These are phyloP conservation scores for Diorhabda elongata DNA, from an alignment of 1,140 invertebrate genomes.

Conservation along the genomic window DNA sequence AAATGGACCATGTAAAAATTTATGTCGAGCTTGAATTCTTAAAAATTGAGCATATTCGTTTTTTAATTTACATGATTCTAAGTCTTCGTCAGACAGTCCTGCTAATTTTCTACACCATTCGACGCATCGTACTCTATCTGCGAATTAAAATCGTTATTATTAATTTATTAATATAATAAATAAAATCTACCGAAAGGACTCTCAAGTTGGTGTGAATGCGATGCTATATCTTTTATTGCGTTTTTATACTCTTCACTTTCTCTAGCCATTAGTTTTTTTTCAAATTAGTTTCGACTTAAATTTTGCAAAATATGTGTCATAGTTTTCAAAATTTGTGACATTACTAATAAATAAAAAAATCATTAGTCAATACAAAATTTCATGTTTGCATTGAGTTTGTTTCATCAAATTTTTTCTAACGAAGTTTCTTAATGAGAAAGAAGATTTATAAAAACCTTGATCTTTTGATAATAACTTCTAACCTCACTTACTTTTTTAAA, in stretches of 20 bases:
- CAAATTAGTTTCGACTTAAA: no score
- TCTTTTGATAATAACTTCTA: no score
- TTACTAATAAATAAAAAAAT: no score
- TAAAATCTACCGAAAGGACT: conserved; percentile 41
- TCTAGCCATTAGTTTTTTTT: conserved; percentile 35
- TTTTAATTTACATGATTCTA: conserved; percentile 47
- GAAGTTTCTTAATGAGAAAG: no score
- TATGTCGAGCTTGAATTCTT: conserved; percentile 49
- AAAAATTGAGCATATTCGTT: conserved; percentile 52
- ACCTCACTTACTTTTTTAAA: no score
- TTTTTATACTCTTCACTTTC: conserved; percentile 43
- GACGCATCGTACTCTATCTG: conserved; percentile 51
- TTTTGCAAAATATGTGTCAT: no score
- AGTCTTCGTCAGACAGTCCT: conserved; percentile 44
- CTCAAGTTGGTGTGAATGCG: conserved; percentile 35
- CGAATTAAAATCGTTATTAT: conserved; percentile 9
- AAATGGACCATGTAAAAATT: conserved; percentile 49
- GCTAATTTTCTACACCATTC: conserved; percentile 50
- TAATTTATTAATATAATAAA: background rate
- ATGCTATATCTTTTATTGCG: conserved; percentile 43
- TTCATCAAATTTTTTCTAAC: no score
- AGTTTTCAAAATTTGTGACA: no score
- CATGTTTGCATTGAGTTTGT: no score
- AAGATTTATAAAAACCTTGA: no score
- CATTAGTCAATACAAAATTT: no score